Evolutionary conservation across 1,140 invertebrate species (phyloP).

Genomic region (Drosophila azteca): DNA sequence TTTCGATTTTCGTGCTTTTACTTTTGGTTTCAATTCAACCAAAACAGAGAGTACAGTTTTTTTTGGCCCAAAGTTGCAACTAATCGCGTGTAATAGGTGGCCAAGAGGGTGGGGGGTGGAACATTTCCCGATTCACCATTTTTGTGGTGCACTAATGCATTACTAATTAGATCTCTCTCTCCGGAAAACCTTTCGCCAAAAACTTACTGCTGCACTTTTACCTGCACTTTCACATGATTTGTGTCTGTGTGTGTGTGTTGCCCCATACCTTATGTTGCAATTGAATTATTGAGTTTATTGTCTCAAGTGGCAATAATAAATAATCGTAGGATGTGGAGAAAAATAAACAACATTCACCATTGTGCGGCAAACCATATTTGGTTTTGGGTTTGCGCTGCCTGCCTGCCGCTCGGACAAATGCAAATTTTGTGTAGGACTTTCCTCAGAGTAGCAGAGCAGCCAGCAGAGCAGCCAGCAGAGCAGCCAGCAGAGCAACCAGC

Average conservation of each 20-base stretch:
- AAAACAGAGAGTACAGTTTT: too few relatives aligned
- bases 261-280: conserved; percentile 8
- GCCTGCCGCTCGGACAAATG: conserved; percentile 26
- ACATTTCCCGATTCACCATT: conserved; percentile 43
- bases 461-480: neutral
- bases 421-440: conserved; percentile 57
- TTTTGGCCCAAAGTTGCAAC: neutral
- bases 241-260: conserved; percentile 10
- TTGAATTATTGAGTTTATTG: conserved; percentile 71
- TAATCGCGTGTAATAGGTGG: conserved; percentile 6
- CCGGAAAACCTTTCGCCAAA: conserved; percentile 57
- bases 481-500: too few relatives aligned
- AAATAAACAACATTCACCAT: conserved; percentile 66
- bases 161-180: conserved; percentile 59
- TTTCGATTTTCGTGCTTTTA: conserved; percentile 33
- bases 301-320: conserved; percentile 73
- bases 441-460: neutral
- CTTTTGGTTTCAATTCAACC: conserved; percentile 7
- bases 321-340: conserved; percentile 58
- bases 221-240: conserved; percentile 65
- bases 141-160: conserved; percentile 43
- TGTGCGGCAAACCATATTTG: conserved; percentile 60
- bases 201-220: conserved; percentile 5
- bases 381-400: neutral
- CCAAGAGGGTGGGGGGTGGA: neutral